Evolutionary conservation across 1,140 invertebrate genomes (phyloP).

Genomic region (Trichogramma pretiosum): DNA sequence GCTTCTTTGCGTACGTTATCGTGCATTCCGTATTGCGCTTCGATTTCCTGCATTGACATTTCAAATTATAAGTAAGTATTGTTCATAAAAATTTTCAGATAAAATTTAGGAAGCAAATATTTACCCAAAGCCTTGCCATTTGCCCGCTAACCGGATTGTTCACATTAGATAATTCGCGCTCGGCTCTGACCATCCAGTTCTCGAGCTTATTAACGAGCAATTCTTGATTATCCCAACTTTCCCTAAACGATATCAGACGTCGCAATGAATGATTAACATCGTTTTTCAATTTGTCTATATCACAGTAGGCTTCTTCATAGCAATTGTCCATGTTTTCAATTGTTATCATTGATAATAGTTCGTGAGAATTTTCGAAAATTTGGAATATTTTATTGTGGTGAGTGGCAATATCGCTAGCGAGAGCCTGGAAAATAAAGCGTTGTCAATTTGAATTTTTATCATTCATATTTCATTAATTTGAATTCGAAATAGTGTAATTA

Average conservation of each 20-base stretch:
- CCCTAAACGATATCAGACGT: conserved; percentile 61
- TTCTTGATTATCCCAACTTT: conserved; percentile 67
- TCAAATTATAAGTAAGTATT: background rate
- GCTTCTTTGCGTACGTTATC: conserved; percentile 67
- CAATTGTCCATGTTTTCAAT: conserved; percentile 63
- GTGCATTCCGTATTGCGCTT: conserved; percentile 78
- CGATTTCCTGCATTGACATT: conserved; percentile 55
- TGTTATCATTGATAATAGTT: conserved; percentile 62
- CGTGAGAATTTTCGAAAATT: conserved; percentile 60
- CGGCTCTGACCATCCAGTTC: conserved; percentile 62
- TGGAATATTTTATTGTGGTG: conserved; percentile 69
- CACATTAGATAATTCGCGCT: conserved; percentile 52
- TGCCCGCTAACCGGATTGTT: conserved; percentile 53
- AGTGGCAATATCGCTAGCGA: conserved; percentile 65
- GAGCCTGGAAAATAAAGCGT: conserved; percentile 45
- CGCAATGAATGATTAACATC: conserved; percentile 62
- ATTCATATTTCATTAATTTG: background rate
- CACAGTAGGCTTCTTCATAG: conserved; percentile 59
- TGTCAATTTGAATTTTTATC: conserved; percentile 12
- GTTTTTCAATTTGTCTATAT: conserved; percentile 61
- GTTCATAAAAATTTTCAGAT: background rate
- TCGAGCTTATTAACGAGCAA: conserved; percentile 62
- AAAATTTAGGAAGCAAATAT: background rate
- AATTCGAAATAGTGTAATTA: background rate
- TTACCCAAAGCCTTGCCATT: conserved; percentile 71